Conservation (phyloP, 2,888 invertebrate genomes). For the Mamestra brassicae region DNA sequence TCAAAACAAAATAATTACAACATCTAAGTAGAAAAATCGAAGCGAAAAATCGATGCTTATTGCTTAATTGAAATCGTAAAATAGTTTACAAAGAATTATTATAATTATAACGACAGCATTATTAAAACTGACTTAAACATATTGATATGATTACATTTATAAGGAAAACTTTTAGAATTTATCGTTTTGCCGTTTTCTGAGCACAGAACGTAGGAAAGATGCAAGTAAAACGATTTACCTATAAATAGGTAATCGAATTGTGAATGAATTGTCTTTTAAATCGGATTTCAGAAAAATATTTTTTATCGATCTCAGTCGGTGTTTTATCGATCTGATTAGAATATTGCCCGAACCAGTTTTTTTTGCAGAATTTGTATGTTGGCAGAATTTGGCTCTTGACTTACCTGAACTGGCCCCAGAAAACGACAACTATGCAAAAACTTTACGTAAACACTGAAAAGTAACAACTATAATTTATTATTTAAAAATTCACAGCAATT, state of each 20-base stretch:
- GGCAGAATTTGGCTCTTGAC: background rate
- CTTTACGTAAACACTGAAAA: slow-evolving; percentile 50
- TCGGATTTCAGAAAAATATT: background rate
- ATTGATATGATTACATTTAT: slow-evolving; percentile 84
- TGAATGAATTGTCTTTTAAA: background rate
- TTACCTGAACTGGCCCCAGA: slow-evolving; percentile 5
- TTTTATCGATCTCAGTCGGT: background rate
- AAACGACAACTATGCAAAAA: slow-evolving; percentile 31
- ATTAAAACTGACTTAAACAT: slow-evolving; percentile 76
- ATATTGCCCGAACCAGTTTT: background rate
- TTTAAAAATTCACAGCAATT: slow-evolving; percentile 60
- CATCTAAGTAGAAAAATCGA: slow-evolving; percentile 77
- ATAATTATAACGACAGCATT: slow-evolving; percentile 57
- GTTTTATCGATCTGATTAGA: background rate
- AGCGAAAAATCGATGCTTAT: slow-evolving; percentile 81
- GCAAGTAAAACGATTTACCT: background rate
- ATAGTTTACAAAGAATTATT: slow-evolving; percentile 67
- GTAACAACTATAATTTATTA: slow-evolving; percentile 48
- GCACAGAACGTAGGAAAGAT: slow-evolving; percentile 7
- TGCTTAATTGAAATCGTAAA: slow-evolving; percentile 77
- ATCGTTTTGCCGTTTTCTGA: slow-evolving; percentile 47
- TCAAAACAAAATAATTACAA: slow-evolving; percentile 66
- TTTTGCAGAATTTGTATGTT: background rate
- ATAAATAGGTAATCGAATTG: background rate
- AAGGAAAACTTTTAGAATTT: slow-evolving; percentile 69